phyloP scores from a whole-genome alignment of 1,140 invertebrate species.

The Drosophila chauvacae region DNA sequence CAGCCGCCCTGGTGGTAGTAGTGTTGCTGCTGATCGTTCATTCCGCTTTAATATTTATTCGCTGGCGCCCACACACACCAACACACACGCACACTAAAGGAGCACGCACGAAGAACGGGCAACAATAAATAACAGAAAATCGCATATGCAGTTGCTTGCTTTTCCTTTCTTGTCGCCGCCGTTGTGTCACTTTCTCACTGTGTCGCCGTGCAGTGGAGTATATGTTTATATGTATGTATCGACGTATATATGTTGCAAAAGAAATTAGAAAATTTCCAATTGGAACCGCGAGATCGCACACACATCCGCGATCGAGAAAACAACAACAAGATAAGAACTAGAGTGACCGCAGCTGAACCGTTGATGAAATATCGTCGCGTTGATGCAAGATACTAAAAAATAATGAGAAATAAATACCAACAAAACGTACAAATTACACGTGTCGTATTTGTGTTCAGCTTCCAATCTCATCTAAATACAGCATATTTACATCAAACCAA shows the following conservation, averaged over 20 bases:
- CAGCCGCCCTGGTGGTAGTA: constrained; percentile 24
- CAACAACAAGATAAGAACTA: constrained; percentile 58
- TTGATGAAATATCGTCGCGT: background rate
- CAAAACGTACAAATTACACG: background rate
- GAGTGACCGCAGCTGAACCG: background rate
- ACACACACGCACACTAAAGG: constrained; percentile 44
- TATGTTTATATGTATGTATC: constrained; percentile 24
- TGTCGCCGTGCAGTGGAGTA: constrained; percentile 36
- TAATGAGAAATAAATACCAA: background rate
- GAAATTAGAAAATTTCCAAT: constrained; percentile 55
- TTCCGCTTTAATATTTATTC: constrained; percentile 67
- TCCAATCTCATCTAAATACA: background rate
- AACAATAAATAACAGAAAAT: constrained; percentile 26
- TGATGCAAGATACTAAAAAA: background rate
- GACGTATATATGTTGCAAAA: constrained; percentile 59
- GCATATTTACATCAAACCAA: too few relatives aligned
- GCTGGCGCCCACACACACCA: constrained; percentile 45
- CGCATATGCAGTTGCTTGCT: constrained; percentile 59
- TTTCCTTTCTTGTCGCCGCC: constrained; percentile 4
- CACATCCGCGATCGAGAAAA: constrained; percentile 53
- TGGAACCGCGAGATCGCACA: constrained; percentile 48
- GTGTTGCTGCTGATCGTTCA: constrained; percentile 64
- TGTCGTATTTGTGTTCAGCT: background rate
- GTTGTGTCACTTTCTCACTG: constrained; percentile 50
- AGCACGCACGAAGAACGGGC: constrained; percentile 12